Base-by-base conservation (phyloP, 2,797 vertebrate species). In the Melanotaenia nigrans region DNA sequence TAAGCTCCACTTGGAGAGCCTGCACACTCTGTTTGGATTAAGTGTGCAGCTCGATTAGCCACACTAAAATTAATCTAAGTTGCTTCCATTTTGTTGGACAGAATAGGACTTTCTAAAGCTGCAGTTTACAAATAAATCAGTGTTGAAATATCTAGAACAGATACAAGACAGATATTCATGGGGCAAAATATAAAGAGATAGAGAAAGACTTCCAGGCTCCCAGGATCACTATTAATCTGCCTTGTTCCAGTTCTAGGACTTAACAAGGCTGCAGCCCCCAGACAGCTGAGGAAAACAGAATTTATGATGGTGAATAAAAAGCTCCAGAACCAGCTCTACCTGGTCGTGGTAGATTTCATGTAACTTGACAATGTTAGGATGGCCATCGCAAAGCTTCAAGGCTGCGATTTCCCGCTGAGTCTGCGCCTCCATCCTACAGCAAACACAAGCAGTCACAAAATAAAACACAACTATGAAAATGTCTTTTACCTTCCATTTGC, bases 271-370 rank as follows among this genome's bases (percentile, higher is more conserved):
- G 58, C 60, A 28, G 71, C 76, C 69, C 68, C 65, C 56, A 54
- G 59, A 72, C 56, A 80, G 28, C 16, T 22, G 66, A 6, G 45
- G 14, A 61, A 75, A 81, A 70, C 62, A 63, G 51, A 68, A 69
- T 68, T 70, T 58, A 74, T 13, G 42, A 30, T 3, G 25, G 38
- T 33, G 32, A 59, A 68, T 12, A 38, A 8, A 40, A 56, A 22
- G 3, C 2, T 0, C 7, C 0, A 16, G 1, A 1, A 10, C 58
- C 32, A n/a, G 53, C 75, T 68, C 90, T 55, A 99, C 98, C 97
- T 99, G 98, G 90, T 99, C 97, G 42, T 99, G 97, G 92, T 96
- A 97, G 77, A 99, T 94, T 88, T 99, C 98, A 71, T 98, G 95
- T 33, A 99, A 73, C 89, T 97, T 99, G 89, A 99, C 97, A 40